A percentile compares a stretch with the other conserved stretches of the same genome.
Conservation (phyloP, 2,888 invertebrate genomes). For the Cyaniris semiargus region DNA sequence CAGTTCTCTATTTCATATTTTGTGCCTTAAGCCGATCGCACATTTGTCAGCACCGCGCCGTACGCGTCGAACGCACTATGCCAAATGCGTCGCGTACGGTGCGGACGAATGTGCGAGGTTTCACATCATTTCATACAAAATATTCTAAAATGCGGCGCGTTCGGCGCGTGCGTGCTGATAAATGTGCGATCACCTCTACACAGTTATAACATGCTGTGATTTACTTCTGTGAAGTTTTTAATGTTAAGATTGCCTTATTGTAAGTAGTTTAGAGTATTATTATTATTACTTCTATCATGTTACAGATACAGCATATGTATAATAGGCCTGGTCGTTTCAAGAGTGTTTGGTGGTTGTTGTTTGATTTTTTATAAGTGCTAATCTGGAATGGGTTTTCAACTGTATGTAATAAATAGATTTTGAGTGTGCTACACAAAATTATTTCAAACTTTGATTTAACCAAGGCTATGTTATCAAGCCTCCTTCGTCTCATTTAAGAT, state of each 20-base stretch:
- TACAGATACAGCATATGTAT: background rate
- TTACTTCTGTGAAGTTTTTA: slow-evolving; percentile 30
- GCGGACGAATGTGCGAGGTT: no score
- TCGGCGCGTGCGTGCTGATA: no score
- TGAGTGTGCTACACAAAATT: background rate
- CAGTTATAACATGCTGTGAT: background rate
- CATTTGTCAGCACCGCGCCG: no score
- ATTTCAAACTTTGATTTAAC: background rate
- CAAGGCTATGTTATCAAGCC: background rate
- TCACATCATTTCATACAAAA: no score
- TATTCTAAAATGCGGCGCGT: no score
- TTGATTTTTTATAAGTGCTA: background rate
- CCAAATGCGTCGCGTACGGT: no score
- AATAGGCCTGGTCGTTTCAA: background rate
- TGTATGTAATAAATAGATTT: background rate
- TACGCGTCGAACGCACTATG: no score
- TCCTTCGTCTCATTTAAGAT: background rate
- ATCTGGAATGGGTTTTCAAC: background rate
- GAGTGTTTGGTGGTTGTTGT: background rate
- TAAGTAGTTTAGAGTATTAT: slow-evolving; percentile 6
- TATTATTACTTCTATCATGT: slow-evolving; percentile 3
- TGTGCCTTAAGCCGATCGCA: no score
- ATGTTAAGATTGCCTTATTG: background rate
- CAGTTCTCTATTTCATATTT: no score
- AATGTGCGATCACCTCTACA: no score